Base-by-base conservation (phyloP, 2,888 invertebrate genomes). In the Drosophila borborema region DNA sequence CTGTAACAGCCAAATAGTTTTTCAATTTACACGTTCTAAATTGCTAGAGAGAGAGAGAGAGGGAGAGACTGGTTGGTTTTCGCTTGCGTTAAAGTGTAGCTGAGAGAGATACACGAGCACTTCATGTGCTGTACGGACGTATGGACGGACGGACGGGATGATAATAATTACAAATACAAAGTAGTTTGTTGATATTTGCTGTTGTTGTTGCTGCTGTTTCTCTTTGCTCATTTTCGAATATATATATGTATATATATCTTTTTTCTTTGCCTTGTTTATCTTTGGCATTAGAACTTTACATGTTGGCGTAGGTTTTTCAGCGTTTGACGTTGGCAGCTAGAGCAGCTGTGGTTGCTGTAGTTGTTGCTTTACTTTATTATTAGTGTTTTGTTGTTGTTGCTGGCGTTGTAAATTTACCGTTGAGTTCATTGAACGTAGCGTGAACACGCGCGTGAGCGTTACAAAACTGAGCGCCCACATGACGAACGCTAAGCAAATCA, bases 1-100 rank as follows among this genome's bases (percentile, higher is more conserved):
- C 66, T 88, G 89, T 84, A 90, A 84, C 74, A 73, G 78, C 77
- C 69, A 67, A 80, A 80, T 89, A 89, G 90, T 86, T 85, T 77
- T 90, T 85, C 90, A 90, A 87, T 91, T 87, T 91, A 90, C 86
- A 90, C 91, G 86, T 90, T 86, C 86, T 90, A 87, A 88, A 90
- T 89, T 74, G 86, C 64, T 67, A 64, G 34, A 12, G 49, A 2
- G 31, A 12, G 20, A 34, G 14, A 5, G 10, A 12, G n/a, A 8
- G 16, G 6, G 23, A 23, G 23, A 28, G 28, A 5, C 7, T 3
- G 18, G 23, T 45, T 18, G 45, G 31, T 46, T 51, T 48, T 14
- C 28, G 46, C 28, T 51, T 28, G 48, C 12, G 60, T 18, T 10
- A 18, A 43, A 43, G 14, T 14, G 23, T 46, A 7, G 62, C 40